Evolutionary conservation across 2,797 vertebrate genomes (phyloP).

Genomic region (Chromis chromis): DNA sequence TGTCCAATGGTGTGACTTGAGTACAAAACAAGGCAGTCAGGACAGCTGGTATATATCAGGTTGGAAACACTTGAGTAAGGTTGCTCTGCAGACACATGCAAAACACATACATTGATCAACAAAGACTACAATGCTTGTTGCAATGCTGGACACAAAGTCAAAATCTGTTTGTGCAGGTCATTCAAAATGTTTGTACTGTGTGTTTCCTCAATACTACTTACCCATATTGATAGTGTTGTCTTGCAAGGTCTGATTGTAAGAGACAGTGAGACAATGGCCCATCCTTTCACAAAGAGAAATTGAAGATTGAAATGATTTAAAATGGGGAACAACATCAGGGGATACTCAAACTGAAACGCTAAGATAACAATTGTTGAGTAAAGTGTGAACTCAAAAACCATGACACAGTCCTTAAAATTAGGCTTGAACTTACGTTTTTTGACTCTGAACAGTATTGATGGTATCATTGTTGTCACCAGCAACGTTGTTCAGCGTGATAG

Average conservation of each 20-base stretch:
- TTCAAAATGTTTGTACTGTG: neutral
- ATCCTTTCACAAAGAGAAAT: conserved; percentile 30
- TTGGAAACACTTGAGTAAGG: fast-evolving
- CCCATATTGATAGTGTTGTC: conserved; percentile 37
- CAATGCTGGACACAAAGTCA: conserved; percentile 23
- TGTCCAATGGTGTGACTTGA: neutral
- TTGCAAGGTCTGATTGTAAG: neutral
- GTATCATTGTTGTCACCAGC: conserved; percentile 13
- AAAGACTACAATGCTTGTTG: neutral
- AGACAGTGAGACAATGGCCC: neutral
- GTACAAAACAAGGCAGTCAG: conserved; percentile 51
- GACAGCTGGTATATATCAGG: conserved; percentile 54
- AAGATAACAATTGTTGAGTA: too few relatives aligned
- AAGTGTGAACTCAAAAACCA: neutral
- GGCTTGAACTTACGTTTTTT: conserved; percentile 47
- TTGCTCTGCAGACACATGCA: conserved; percentile 18
- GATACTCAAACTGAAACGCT: too few relatives aligned
- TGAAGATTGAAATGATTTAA: neutral
- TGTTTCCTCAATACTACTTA: conserved; percentile 31
- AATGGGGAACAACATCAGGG: neutral
- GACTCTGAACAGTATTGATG: neutral
- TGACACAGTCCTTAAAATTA: neutral
- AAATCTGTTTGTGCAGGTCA: conserved; percentile 4
- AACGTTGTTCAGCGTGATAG: neutral
- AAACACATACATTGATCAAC: conserved; percentile 3